These are phyloP conservation scores for Pachyramphus minor DNA, from an alignment of 2,113 vertebrate genomes.

Conservation along the genomic window DNA sequence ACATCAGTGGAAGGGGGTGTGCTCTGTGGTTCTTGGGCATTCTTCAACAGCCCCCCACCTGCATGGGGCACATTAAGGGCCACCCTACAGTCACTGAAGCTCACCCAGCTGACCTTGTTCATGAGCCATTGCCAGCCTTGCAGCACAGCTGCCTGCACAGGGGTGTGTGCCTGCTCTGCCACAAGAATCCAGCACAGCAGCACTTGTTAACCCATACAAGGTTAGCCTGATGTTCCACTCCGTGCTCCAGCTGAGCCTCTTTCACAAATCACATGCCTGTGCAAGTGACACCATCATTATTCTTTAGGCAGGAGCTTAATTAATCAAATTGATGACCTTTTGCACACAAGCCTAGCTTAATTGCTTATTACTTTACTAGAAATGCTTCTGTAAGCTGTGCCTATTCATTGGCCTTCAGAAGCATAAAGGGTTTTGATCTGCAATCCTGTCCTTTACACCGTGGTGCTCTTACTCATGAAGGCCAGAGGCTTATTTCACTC, in stretches of 20 bases:
- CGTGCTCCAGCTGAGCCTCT: background rate
- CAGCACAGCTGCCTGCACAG: background rate
- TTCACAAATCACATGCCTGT: background rate
- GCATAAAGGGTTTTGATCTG: background rate
- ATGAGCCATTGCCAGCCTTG: background rate
- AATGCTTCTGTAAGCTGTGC: background rate
- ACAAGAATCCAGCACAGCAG: background rate
- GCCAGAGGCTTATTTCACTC: background rate
- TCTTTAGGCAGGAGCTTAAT: background rate
- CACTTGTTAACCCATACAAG: background rate
- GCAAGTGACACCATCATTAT: background rate
- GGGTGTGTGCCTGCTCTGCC: background rate
- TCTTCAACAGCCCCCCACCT: background rate
- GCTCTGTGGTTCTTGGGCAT: background rate
- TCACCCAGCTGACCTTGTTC: background rate
- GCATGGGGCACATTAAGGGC: background rate
- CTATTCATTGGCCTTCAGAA: background rate
- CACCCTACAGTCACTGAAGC: background rate
- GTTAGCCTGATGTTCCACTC: background rate
- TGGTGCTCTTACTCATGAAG: background rate
- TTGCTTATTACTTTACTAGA: background rate
- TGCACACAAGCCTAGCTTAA: background rate
- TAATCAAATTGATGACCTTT: background rate
- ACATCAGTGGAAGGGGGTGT: background rate
- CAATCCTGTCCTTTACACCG: background rate